Percentiles rank a stretch among this genome's conserved stretches.
These are phyloP conservation scores for Psammodynastes pulverulentus DNA, from an alignment of 2,113 vertebrate species.

Conservation along the genomic window DNA sequence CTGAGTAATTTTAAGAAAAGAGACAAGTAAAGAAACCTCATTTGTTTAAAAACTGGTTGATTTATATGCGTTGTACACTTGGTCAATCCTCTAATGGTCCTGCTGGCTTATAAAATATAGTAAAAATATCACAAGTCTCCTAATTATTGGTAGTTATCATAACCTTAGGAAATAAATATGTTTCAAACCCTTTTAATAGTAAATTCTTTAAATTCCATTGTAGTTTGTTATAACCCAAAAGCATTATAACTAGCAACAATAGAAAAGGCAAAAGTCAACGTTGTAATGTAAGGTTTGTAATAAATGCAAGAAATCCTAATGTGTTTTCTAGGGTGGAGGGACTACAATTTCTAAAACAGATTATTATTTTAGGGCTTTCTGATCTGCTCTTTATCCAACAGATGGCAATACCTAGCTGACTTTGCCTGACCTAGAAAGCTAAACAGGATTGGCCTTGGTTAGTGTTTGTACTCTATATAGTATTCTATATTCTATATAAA, in stretches of 20 bases:
- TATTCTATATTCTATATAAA: too few species aligned
- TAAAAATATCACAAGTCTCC: background rate
- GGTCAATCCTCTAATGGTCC: background rate
- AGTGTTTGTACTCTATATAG: too few species aligned
- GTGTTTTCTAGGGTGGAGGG: background rate
- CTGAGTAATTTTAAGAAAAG: background rate
- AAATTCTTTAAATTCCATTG: background rate
- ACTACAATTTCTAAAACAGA: background rate
- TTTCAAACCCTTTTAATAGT: background rate
- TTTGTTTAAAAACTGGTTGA: background rate
- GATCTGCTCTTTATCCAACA: background rate
- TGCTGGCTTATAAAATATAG: background rate
- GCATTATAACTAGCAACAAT: background rate
- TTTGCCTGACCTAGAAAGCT: background rate
- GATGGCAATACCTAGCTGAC: background rate
- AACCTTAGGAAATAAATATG: background rate
- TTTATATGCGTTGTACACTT: background rate
- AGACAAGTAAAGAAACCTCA: background rate
- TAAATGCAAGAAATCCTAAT: background rate
- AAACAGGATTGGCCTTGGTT: background rate
- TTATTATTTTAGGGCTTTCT: background rate
- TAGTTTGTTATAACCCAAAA: background rate
- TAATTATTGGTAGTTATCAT: background rate
- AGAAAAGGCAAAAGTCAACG: background rate
- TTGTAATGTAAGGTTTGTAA: background rate